Base-by-base conservation (phyloP, 2,797 vertebrate species). In the Rhinophrynus dorsalis region DNA sequence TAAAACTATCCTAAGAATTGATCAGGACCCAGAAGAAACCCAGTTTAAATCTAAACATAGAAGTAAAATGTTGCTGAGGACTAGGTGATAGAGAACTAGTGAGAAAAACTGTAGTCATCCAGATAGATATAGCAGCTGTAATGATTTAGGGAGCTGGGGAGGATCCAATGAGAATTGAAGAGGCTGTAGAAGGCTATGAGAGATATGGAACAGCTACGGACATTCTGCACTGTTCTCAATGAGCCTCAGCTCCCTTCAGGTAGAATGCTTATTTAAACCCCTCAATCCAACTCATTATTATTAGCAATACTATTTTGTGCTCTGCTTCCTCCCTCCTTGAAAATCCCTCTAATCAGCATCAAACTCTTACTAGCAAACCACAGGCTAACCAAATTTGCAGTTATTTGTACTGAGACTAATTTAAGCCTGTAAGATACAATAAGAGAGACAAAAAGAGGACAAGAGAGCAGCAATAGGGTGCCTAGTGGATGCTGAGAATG, bases 81-180 rank as follows among this genome's bases (percentile, higher is more conserved):
- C 29, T 11, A 13, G 15, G 51, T 24, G 63, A 15, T 11, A 1
- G 5, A 1, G 68, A 37, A 51, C 32, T 79, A 61, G 70, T 11
- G 62, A 65, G 62, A n/a, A 1, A 13, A 35, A 52, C 61, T 69
- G 74, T 26, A 69, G 76, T 70, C 77, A 55, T 45, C 56, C 65
- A 20, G 65, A 65, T 11, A 47, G 77, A 76, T 3, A 60, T 3
- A 57, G 80, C 74, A 37, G 68, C 77, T 2, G 67, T 61, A 57
- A 23, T 18, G 72, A 47, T 29, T 66, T 38, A 58, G 74, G 59
- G 67, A 24, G 24, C 67, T 29, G 58, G 52, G 72, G 54, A 66
- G 38, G 68, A 48, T 76, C 83, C 79, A 82, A 80, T 81, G 74
- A 74, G 77, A 68, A 75, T 60, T 7, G 62, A 33, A 54, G 75